phyloP scores from a whole-genome alignment of 1,140 invertebrate species.

The Eciton burchellii region DNA sequence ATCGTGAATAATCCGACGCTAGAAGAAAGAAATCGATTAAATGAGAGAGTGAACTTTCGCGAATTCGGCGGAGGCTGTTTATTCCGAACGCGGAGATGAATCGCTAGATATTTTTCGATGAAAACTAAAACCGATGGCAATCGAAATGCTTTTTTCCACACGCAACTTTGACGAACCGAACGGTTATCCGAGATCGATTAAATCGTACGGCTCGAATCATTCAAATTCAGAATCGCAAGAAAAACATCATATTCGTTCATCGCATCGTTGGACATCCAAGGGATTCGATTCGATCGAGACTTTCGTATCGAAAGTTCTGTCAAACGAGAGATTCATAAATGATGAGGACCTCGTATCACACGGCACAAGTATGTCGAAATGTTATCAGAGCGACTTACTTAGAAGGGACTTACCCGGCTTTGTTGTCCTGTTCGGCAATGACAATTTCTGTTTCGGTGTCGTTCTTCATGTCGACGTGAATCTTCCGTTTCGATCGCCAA shows the following conservation, averaged over 20 bases:
- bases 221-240: too few species aligned
- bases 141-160: background rate
- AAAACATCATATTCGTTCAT: too few species aligned
- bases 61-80: background rate
- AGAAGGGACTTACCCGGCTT: conserved; percentile 31
- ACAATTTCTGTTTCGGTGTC: background rate
- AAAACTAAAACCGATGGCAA: background rate
- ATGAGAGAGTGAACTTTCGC: background rate
- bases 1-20: background rate
- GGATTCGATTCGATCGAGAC: background rate
- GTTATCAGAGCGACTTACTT: conserved; percentile 17
- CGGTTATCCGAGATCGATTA: background rate
- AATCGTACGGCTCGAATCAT: background rate
- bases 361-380: background rate
- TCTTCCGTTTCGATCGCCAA: conserved; percentile 6
- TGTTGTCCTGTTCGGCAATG: background rate
- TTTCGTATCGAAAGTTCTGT: background rate
- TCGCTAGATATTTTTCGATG: background rate
- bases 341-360: background rate
- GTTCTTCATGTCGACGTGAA: conserved; percentile 20
- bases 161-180: background rate
- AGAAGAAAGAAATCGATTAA: background rate
- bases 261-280: background rate
- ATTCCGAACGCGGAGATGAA: background rate
- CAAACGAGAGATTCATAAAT: background rate